A percentile compares a stretch with the other conserved stretches of the same genome.
Conservation (phyloP, 2,888 invertebrate species). For the Barypeithes pellucidus region DNA sequence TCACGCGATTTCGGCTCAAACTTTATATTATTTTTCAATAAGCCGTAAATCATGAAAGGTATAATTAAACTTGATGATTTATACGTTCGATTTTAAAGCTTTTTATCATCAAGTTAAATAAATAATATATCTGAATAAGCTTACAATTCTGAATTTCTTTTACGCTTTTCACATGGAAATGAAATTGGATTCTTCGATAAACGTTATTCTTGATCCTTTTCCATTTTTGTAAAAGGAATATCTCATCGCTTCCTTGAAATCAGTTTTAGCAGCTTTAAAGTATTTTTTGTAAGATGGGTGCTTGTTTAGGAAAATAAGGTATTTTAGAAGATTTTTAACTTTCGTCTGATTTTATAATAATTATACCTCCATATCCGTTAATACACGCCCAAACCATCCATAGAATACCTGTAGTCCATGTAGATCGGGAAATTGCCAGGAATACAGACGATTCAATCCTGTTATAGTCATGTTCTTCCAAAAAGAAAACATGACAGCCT, state of each 20-base stretch:
- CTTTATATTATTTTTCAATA: too few species aligned
- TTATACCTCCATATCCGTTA: constrained; percentile 72
- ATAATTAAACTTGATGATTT: too few species aligned
- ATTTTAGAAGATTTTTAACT: too few species aligned
- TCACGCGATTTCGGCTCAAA: too few species aligned
- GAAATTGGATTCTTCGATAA: constrained; percentile 23
- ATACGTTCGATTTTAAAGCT: background rate
- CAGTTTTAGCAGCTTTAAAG: background rate
- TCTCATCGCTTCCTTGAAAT: background rate
- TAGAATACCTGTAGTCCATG: constrained; percentile 71
- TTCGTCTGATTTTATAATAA: too few species aligned
- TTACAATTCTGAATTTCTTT: constrained; percentile 6
- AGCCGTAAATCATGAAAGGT: too few species aligned
- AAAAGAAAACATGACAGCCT: constrained; percentile 63
- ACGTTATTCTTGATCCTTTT: constrained; percentile 17
- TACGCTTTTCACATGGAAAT: constrained; percentile 14
- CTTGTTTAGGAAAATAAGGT: background rate
- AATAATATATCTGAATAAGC: constrained; percentile 7
- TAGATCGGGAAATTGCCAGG: constrained; percentile 68
- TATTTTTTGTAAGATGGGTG: background rate
- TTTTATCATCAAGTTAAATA: background rate
- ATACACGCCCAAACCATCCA: constrained; percentile 74
- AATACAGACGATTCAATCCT: constrained; percentile 66
- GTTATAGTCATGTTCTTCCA: constrained; percentile 64
- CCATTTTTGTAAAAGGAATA: constrained; percentile 13